Evolutionary conservation across 2,797 vertebrate genomes (phyloP).

Genomic region (Psittacula derbiana): DNA sequence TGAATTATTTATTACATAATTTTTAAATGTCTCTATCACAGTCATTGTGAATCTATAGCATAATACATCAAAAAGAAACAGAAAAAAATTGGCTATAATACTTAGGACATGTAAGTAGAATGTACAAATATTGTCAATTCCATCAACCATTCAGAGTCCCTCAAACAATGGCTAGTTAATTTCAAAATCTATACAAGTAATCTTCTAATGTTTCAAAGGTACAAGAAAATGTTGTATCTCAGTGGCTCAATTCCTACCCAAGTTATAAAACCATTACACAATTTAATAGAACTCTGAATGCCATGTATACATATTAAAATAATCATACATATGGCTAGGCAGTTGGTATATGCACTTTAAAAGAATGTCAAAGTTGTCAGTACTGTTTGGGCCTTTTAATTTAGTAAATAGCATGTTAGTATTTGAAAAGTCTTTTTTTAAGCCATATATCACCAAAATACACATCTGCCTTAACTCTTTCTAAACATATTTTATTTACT

Average conservation of each 20-base stretch:
- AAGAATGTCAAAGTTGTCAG: not conserved
- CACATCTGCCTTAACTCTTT: not conserved
- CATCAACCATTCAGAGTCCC: not conserved
- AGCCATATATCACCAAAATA: not conserved
- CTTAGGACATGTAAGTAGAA: not conserved
- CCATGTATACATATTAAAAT: not conserved
- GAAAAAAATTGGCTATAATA: not conserved
- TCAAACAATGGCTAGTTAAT: not conserved
- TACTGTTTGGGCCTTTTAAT: not conserved
- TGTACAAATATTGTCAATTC: not conserved
- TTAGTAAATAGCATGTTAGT: not conserved
- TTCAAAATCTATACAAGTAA: not conserved
- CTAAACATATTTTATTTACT: not conserved
- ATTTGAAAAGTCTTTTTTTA: not conserved
- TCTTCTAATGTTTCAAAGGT: not conserved
- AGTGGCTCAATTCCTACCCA: not conserved
- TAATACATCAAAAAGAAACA: constrained; percentile 37
- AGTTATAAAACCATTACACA: not conserved
- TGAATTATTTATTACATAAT: constrained; percentile 72
- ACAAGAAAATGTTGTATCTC: not conserved
- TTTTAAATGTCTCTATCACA: constrained; percentile 39
- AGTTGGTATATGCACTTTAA: not conserved
- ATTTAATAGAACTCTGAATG: not conserved
- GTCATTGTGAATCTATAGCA: constrained; percentile 9
- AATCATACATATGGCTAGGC: not conserved